These are phyloP conservation scores for Shinisaurus crocodilurus DNA, from an alignment of 2,113 vertebrate species.

Conservation along the genomic window DNA sequence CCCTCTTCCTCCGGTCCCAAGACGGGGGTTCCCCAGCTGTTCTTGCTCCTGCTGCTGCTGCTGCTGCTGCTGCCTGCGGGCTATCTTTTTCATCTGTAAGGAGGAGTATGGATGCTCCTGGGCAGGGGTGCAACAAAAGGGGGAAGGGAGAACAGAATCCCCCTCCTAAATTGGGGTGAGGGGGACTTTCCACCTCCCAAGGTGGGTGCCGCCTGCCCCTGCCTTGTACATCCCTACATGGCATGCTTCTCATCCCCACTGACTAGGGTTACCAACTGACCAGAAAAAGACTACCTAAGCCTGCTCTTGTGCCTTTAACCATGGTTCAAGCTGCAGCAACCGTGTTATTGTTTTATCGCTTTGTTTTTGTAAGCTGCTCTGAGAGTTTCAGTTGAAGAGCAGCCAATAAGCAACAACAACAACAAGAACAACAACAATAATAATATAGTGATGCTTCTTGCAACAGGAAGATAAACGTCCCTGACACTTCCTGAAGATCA, in stretches of 20 bases:
- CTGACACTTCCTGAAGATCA: neutral
- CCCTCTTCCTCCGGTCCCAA: slow-evolving; percentile 79
- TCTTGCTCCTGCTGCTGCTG: slow-evolving; percentile 90
- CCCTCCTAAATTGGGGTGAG: slow-evolving; percentile 26
- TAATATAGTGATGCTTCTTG: neutral
- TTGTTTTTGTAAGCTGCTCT: neutral
- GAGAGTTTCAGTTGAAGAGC: neutral
- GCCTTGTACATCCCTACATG: neutral
- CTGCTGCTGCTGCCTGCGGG: slow-evolving; percentile 84
- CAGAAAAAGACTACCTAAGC: neutral
- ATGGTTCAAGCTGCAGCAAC: neutral
- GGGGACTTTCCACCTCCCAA: neutral
- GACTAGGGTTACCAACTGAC: neutral
- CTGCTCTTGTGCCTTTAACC: neutral
- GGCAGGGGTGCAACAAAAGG: slow-evolving; percentile 22
- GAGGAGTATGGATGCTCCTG: slow-evolving; percentile 21
- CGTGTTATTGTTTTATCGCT: neutral
- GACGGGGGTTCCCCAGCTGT: slow-evolving; percentile 78
- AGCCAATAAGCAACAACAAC: neutral
- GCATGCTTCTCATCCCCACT: too few relatives aligned
- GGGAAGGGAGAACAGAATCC: slow-evolving; percentile 27
- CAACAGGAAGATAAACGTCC: neutral
- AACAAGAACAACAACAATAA: too few relatives aligned
- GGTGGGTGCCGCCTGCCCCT: neutral
- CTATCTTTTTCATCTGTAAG: slow-evolving; percentile 91